Conservation (phyloP, 2,113 vertebrate species). For the Callopanchax toddi region DNA sequence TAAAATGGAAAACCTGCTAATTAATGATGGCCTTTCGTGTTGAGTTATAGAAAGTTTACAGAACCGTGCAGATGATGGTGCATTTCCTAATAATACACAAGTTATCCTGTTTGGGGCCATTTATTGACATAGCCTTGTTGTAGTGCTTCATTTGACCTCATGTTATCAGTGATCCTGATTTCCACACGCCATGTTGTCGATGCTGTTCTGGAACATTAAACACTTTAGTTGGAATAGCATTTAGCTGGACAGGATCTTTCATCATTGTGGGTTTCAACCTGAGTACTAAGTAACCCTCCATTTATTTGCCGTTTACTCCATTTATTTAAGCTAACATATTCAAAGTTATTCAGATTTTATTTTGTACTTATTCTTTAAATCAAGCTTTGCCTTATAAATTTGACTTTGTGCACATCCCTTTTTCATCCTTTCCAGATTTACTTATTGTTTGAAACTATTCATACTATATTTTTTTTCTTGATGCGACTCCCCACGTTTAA, state of each 20-base stretch:
- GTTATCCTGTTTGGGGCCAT: conserved; percentile 21
- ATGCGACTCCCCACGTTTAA: background rate
- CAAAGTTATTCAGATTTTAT: background rate
- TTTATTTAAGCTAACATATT: conserved; percentile 43
- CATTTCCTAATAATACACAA: conserved; percentile 13
- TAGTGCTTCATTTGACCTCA: conserved; percentile 38
- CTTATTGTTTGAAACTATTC: too few relatives aligned
- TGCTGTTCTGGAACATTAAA: too few relatives aligned
- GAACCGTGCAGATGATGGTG: conserved; percentile 6
- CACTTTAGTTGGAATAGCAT: background rate
- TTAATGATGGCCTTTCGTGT: conserved; percentile 35
- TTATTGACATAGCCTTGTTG: conserved; percentile 38
- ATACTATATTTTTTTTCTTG: background rate
- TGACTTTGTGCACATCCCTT: conserved; percentile 11
- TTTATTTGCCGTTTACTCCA: conserved; percentile 29
- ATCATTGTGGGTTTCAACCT: too few relatives aligned
- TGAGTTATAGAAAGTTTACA: conserved; percentile 22
- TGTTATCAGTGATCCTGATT: conserved; percentile 31
- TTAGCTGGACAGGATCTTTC: conserved; percentile 16
- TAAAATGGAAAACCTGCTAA: conserved; percentile 18
- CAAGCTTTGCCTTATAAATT: conserved; percentile 5
- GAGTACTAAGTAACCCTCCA: conserved; percentile 15
- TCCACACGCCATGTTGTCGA: conserved; percentile 12
- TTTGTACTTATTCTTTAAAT: conserved; percentile 1
- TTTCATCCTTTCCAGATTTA: too few relatives aligned